These are phyloP conservation scores for Neotoxoptera formosana DNA, from an alignment of 1,140 invertebrate genomes.

Conservation along the genomic window DNA sequence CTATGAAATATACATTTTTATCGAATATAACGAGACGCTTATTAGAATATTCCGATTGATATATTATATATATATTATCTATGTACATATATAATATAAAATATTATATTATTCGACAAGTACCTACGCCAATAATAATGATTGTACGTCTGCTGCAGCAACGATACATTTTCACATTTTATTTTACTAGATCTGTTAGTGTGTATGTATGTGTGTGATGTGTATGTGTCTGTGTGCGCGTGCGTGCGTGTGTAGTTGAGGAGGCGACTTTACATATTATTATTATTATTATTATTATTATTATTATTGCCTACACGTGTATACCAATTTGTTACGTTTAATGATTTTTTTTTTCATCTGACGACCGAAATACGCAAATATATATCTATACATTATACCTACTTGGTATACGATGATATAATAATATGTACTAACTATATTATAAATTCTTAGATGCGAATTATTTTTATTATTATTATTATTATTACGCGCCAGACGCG, in stretches of 20 bases:
- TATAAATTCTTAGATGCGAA: background rate
- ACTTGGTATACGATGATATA: background rate
- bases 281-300: slow-evolving; percentile 13
- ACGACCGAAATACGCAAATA: background rate
- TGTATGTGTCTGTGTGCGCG: too few relatives aligned
- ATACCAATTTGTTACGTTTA: slow-evolving; percentile 18
- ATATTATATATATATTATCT: background rate
- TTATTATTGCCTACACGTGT: slow-evolving; percentile 17
- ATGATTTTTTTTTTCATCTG: background rate
- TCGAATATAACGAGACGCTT: slow-evolving; percentile 3
- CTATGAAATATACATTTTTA: slow-evolving; percentile 13
- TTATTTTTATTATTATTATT: slow-evolving; percentile 9
- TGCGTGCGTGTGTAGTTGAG: background rate
- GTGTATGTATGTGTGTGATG: background rate
- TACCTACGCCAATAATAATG: background rate
- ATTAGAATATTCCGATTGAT: slow-evolving; percentile 37
- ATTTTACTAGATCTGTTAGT: background rate
- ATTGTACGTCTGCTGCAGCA: background rate
- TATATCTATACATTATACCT: background rate
- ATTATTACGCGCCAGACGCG: background rate
- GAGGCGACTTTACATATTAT: slow-evolving; percentile 37
- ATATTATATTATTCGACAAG: background rate
- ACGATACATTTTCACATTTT: background rate
- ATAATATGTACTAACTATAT: background rate
- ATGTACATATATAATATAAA: background rate